Evolutionary conservation across 2,797 vertebrate species (phyloP).

Genomic region (Chiroxiphia lanceolata): DNA sequence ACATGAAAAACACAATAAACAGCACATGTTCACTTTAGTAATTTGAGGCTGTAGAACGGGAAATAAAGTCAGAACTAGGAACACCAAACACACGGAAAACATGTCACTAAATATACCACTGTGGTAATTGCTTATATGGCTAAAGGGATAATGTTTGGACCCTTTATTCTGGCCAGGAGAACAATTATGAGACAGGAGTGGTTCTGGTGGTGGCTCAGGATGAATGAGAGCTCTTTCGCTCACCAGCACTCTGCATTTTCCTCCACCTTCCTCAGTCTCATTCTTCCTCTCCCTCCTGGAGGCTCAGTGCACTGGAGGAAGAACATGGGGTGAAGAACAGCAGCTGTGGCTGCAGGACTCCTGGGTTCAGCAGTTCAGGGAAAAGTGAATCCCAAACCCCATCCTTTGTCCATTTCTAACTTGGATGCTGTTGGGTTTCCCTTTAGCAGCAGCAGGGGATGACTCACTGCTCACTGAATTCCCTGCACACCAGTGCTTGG

Average conservation of each 20-base stretch:
- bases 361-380: fast-evolving
- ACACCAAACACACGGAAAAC: neutral
- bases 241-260: neutral
- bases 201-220: neutral
- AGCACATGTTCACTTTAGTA: neutral
- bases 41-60: neutral
- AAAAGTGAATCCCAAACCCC: neutral
- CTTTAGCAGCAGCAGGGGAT: neutral
- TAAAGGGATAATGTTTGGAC: neutral
- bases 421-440: neutral
- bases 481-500: neutral
- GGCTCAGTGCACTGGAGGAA: neutral
- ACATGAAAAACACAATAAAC: neutral
- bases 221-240: neutral
- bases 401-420: neutral
- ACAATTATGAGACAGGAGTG: neutral
- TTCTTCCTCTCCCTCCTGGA: neutral
- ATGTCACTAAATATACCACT: neutral
- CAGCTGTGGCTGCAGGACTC: neutral
- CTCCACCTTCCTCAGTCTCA: neutral
- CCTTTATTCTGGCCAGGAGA: neutral
- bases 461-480: neutral
- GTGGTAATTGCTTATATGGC: neutral
- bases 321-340: neutral
- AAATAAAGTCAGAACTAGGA: neutral